A percentile compares a stretch with the other conserved stretches of the same genome.
These are phyloP conservation scores for Eira barbara DNA, from an alignment of 2,113 vertebrate species.

Conservation along the genomic window DNA sequence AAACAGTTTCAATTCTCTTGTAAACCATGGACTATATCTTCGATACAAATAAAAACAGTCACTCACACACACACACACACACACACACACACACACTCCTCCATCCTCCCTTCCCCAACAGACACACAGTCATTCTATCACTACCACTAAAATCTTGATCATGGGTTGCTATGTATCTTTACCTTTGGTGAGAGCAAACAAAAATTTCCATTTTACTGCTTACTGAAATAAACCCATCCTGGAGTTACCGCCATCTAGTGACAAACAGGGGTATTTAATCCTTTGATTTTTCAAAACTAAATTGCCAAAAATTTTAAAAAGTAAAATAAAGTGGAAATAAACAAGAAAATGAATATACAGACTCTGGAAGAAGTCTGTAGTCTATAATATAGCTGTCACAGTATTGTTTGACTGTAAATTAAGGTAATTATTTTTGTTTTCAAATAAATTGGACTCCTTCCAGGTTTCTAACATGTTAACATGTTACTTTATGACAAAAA, in stretches of 20 bases:
- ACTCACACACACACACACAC: background rate
- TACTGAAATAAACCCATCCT: constrained; percentile 59
- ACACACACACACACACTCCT: background rate
- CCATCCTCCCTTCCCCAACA: background rate
- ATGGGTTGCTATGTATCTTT: background rate
- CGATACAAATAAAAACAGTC: constrained; percentile 19
- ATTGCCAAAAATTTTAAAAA: background rate
- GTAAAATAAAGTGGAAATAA: background rate
- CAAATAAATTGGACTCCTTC: constrained; percentile 19
- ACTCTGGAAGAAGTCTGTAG: background rate
- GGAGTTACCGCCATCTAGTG: constrained; percentile 80
- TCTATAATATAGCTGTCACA: background rate
- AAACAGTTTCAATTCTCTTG: background rate
- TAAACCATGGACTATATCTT: background rate
- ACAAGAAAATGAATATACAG: background rate
- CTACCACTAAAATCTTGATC: background rate
- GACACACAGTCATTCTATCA: background rate
- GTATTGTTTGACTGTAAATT: constrained; percentile 20
- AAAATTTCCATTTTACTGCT: constrained; percentile 48
- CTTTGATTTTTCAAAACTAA: constrained; percentile 53
- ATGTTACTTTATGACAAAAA: constrained; percentile 29
- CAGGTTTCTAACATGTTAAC: background rate
- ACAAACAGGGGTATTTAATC: constrained; percentile 72
- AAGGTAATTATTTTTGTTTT: constrained; percentile 35
- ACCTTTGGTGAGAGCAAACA: constrained; percentile 23